Base-by-base conservation (phyloP, 2,113 vertebrate genomes). In the Elaphurus davidianus region DNA sequence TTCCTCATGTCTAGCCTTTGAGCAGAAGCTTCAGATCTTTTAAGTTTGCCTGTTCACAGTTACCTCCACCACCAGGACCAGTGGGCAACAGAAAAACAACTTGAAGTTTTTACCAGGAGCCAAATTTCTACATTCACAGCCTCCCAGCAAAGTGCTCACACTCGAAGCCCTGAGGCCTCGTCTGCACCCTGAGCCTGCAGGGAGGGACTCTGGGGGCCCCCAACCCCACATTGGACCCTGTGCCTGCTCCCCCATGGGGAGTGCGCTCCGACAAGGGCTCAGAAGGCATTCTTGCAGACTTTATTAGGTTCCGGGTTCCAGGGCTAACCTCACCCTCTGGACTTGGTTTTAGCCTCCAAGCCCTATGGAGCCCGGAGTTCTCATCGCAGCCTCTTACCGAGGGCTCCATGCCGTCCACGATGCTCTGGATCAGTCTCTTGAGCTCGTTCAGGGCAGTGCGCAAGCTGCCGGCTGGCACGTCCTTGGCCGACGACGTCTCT, bases 401-500 rank as follows among this genome's bases (percentile, higher is more conserved):
- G 94, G 99, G 99, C 98, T 99, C 99, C 78, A 99, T 99, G 97
- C 99, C 99, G 0, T 99, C 99, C 96, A 99, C 99, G 76, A 99
- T 98, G 33, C 99, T 99, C 97, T 99, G 99, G 13, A 99, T 99
- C n/a, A 99, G 99, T 90, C 99, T 99, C 98, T 99, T 99, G 40
- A 99, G 99, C 98, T 99, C 99, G 0, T 99, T 99, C 89, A 99
- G 99, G 84, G 99, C 99, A 14, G 99, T 99, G 90, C 99, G 99
- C 90, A 99, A 98, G 98, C 99, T 99, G 59, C 99, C 99, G 0
- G 99, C 99, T 3, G 99, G 99, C 91, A 99, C 99, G 0, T 99
- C 99, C 99, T 99, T 99, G 98, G 99, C 99, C 5, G 99, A 99
- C 4, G 99, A 99, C 55, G 99, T 99, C 99, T 99, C 99, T 1